Base-by-base conservation (phyloP, 1,140 invertebrate genomes). In the Scylla paramamosain region DNA sequence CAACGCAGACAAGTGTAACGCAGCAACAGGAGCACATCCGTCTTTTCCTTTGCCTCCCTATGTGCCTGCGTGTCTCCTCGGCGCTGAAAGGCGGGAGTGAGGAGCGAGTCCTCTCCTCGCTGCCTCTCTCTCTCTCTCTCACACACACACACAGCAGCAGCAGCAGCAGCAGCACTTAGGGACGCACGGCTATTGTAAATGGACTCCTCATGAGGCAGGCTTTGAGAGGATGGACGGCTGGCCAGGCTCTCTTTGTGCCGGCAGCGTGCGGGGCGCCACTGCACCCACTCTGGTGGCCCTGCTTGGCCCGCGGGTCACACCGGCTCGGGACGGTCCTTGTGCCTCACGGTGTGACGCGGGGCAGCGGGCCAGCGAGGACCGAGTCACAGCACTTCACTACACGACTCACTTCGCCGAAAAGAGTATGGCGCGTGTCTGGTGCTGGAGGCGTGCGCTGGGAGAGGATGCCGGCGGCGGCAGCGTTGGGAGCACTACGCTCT, bases 401-500 rank as follows among this genome's bases (percentile, higher is more conserved):
- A 7, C 67, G 67, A 77, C 67, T 77, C 67, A 77, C 67, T 77
- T n/a, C 12, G 67, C 67, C 67, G 67, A 77, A 77, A 77, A 77
- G 67, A 77, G 67, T n/a, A n/a, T n/a, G 67, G 67, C 67, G 67
- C 67, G 67, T 25, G 52, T 12, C 52, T 7, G 67, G 67, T 77
- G 39, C 31, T 87, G 86, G 86, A 14, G 86, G 86, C n/a, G 88
- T 46, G 88, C 46, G 88, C 88, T 48, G 32, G 32, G 39, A 32
- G 88, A 8, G 32, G 88, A 28, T 59, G 28, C 46, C 46, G 14
- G 46, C 46, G 31, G 46, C 25, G 59, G 46, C 46, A 59, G 25
- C 46, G 46, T 91, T 29, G 46, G 25, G n/a, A 91, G 46, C 89
- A 91, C 89, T 59, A 91, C 89, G 20, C 89, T 91, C 25, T 59